Percentiles rank a stretch among this genome's conserved stretches.
Conservation (phyloP, 1,140 invertebrate genomes). For the Drosophila nannoptera region DNA sequence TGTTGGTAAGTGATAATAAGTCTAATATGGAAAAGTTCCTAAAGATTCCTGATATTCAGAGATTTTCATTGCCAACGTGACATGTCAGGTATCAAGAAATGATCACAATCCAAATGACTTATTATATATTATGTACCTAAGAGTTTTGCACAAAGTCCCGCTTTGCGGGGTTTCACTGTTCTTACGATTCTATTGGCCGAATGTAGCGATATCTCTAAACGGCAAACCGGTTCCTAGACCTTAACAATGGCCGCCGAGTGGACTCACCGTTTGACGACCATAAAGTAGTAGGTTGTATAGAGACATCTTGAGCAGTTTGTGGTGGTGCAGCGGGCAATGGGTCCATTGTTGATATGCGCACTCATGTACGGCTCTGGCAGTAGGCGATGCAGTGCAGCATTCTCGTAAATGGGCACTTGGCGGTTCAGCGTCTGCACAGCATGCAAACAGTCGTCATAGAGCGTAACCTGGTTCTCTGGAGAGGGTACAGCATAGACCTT, state of each 20-base stretch:
- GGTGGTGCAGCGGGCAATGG: constrained; percentile 67
- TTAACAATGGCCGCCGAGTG: constrained; percentile 3
- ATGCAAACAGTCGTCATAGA: constrained; percentile 72
- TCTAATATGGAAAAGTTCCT: too few species aligned
- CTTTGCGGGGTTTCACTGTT: constrained; percentile 15
- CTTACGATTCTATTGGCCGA: constrained; percentile 11
- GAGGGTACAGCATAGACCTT: constrained; percentile 67
- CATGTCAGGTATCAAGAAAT: too few species aligned
- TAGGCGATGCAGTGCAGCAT: constrained; percentile 53
- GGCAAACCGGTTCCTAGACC: neutral
- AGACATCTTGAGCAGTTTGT: constrained; percentile 64
- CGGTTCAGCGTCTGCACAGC: constrained; percentile 61
- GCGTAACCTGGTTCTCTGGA: constrained; percentile 61
- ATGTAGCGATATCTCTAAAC: constrained; percentile 7
- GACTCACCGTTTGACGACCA: constrained; percentile 74
- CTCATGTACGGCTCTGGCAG: constrained; percentile 71
- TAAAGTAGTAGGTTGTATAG: constrained; percentile 77
- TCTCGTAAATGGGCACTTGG: constrained; percentile 56
- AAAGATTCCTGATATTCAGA: too few species aligned
- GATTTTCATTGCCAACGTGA: too few species aligned
- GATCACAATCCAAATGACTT: too few species aligned
- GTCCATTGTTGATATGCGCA: constrained; percentile 67
- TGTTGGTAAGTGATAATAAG: neutral
- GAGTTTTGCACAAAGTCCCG: neutral
- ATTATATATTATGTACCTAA: neutral